Evolutionary conservation across 1,140 invertebrate species (phyloP), one percentile per base, ranked within the genome.

Genomic region (Diorhabda sublineata): DNA sequence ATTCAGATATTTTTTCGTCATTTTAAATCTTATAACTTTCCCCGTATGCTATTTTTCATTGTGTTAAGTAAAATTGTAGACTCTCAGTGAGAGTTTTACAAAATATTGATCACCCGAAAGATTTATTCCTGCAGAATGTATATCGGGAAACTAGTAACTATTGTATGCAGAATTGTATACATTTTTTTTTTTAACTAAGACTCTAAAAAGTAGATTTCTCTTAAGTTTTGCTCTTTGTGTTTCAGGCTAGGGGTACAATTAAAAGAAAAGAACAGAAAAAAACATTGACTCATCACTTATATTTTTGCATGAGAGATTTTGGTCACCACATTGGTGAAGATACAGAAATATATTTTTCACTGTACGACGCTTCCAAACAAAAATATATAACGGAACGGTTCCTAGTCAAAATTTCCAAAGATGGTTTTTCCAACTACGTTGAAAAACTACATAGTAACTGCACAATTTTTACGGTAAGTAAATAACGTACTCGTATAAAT

Each of bases 301-400:
- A 93, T 80, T 91, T 95, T 78, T 93, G 90, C 76, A 93, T 95
- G 90, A 82, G 93, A 5, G 92, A 95, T 78, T 95, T 95, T 78
- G 91, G 92, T 0, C 91, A 93, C 75, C 88, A 89, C 9, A 87
- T 92, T 9, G 92, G 92, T 0, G 94, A 97, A 80, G 93, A 95
- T 77, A 90, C 91, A 0, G 94, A 96, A 82, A 88, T 96, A 4
- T 91, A 93, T 73, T 91, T 97, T 75, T 94, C 92, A 59, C 80
- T 97, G 0, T 96, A 93, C 80, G 93, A 96, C 80, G 88, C 88
- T 2, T 88, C 87, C 74, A 86, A 88, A 67, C 85, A 85, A 66
- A 86, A 87, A 58, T 90, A 90, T 52, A 80, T 92, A 73, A 96
- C 93, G 71, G 94, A 97, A 80, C 85, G 93, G 67, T 96, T 96